Evolutionary conservation across 2,888 invertebrate species (phyloP).

Genomic region (Mesochorus sp.): DNA sequence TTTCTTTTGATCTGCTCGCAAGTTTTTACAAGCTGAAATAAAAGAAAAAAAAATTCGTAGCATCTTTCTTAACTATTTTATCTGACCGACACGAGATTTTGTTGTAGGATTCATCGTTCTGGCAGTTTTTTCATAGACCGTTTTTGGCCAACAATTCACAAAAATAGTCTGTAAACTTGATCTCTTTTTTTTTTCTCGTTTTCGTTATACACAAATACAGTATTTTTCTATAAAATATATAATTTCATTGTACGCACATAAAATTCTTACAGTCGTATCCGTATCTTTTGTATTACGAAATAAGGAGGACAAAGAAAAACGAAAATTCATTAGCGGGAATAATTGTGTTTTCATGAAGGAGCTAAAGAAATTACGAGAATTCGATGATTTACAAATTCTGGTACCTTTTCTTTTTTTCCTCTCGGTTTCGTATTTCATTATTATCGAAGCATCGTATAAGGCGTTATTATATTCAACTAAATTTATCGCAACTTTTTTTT

Average conservation of each 20-base stretch:
- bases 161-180: too few relatives aligned
- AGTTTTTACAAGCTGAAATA: too few relatives aligned
- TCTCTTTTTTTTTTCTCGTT: conserved; percentile 5
- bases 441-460: conserved; percentile 52
- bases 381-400: not conserved
- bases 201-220: not conserved
- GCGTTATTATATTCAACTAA: conserved; percentile 37
- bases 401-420: not conserved
- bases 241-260: not conserved
- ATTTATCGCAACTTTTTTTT: conserved; percentile 1
- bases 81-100: too few relatives aligned
- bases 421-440: not conserved
- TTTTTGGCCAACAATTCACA: too few relatives aligned
- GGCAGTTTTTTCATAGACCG: too few relatives aligned
- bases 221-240: conserved; percentile 11
- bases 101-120: too few relatives aligned
- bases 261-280: conserved; percentile 11
- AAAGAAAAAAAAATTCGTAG: too few relatives aligned
- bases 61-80: too few relatives aligned
- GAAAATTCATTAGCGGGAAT: too few relatives aligned
- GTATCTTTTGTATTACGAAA: conserved; percentile 8
- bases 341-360: too few relatives aligned
- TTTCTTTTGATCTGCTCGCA: too few relatives aligned
- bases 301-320: not conserved
- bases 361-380: too few relatives aligned